Conservation (phyloP, 64 coral and sea anemone genomes). For the Trachythela sp. region DNA sequence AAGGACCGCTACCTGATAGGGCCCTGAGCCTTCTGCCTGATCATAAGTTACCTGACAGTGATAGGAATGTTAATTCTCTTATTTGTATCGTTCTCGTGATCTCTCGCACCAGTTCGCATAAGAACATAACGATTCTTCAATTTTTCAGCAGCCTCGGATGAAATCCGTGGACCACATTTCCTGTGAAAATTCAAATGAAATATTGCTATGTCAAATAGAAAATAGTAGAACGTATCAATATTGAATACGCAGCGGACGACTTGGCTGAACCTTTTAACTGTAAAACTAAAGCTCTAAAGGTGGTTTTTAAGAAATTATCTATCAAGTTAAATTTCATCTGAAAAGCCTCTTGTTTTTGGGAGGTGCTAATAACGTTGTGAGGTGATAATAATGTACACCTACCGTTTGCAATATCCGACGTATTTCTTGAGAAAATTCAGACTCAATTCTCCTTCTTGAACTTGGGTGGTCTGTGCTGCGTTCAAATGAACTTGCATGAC, state of each 20-base stretch:
- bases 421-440: slow-evolving; percentile 93
- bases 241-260: not conserved
- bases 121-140: slow-evolving; percentile 97
- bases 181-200: slow-evolving; percentile 22
- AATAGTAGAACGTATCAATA: too few species aligned
- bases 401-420: slow-evolving; percentile 88
- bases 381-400: not conserved
- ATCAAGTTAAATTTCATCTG: too few species aligned
- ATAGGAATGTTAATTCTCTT: slow-evolving; percentile 98
- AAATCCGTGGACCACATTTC: slow-evolving; percentile 93
- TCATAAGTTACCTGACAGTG: slow-evolving; percentile 69
- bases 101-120: slow-evolving; percentile 89
- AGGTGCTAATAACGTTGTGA: too few species aligned
- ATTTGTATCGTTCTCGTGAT: slow-evolving; percentile 90
- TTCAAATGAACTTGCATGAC: slow-evolving; percentile 99
- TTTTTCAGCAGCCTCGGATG: slow-evolving; percentile 80
- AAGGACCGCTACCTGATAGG: too few species aligned
- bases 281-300: too few species aligned
- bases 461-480: slow-evolving; percentile 77
- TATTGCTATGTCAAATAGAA: too few species aligned
- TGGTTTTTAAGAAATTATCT: too few species aligned
- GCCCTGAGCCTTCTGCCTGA: too few species aligned
- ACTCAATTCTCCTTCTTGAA: slow-evolving; percentile 82
- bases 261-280: too few species aligned
- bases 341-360: too few species aligned